These are phyloP conservation scores for Notospermus geniculatus DNA, from an alignment of 1,140 invertebrate genomes.

Conservation along the genomic window DNA sequence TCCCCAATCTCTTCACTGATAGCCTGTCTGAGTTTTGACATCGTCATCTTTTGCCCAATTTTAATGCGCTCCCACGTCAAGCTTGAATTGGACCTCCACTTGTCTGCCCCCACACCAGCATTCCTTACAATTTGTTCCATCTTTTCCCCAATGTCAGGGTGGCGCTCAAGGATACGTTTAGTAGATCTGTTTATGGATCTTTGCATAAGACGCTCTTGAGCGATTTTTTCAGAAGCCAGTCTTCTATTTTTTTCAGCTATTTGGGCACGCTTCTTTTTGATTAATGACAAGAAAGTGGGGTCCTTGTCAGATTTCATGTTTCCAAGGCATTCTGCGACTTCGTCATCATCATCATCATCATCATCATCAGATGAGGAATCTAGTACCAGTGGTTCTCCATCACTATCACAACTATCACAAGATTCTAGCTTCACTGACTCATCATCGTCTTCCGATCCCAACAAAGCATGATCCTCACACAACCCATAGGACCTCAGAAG, in stretches of 20 bases:
- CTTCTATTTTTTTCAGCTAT: background rate
- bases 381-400: background rate
- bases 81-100: background rate
- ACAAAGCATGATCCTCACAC: too few species aligned
- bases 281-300: background rate
- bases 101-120: conserved; percentile 1
- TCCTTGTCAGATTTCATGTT: background rate
- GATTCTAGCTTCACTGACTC: too few species aligned
- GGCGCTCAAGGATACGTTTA: background rate
- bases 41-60: background rate
- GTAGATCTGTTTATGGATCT: background rate
- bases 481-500: background rate
- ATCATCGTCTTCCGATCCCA: too few species aligned
- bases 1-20: conserved; percentile 7
- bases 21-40: background rate
- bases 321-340: background rate
- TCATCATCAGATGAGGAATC: conserved; percentile 11
- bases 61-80: conserved; percentile 6
- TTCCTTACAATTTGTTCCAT: conserved; percentile 5
- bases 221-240: background rate
- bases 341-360: background rate
- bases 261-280: background rate
- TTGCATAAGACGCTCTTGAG: conserved; percentile 2
- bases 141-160: conserved; percentile 2
- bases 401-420: too few species aligned